phyloP scores from a whole-genome alignment of 2,797 vertebrate genomes.

The Dallia pectoralis region DNA sequence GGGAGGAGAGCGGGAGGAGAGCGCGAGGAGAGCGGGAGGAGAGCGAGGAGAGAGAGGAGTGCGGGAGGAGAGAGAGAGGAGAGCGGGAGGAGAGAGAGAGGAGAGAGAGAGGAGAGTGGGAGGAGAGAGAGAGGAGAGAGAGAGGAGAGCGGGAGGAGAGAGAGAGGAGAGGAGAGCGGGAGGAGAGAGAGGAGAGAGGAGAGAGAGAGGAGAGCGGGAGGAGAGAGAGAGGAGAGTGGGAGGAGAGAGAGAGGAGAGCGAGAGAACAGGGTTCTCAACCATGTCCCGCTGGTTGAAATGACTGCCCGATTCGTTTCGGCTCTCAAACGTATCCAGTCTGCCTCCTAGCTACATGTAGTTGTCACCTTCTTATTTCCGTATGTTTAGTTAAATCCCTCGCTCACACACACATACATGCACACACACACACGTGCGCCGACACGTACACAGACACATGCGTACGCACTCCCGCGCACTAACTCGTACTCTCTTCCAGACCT shows the following conservation, averaged over 20 bases:
- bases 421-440: too few species aligned
- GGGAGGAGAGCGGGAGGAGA: conserved; percentile 5
- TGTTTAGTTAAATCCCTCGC: too few species aligned
- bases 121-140: conserved; percentile 1
- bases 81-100: neutral
- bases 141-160: conserved; percentile 9
- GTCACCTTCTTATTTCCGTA: neutral
- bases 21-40: neutral
- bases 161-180: neutral
- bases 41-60: too few species aligned
- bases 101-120: too few species aligned
- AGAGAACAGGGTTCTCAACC: conserved; percentile 19
- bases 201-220: too few species aligned
- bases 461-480: neutral
- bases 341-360: neutral
- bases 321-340: neutral
- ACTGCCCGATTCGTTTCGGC: neutral
- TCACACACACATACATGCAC: too few species aligned
- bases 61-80: conserved; percentile 10
- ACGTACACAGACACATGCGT: neutral
- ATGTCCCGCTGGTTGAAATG: conserved; percentile 31
- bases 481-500: neutral
- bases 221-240: too few species aligned
- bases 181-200: too few species aligned
- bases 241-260: conserved; percentile 1